These are phyloP conservation scores for Mustela nigripes DNA, from an alignment of 2,113 vertebrate species.

Conservation along the genomic window DNA sequence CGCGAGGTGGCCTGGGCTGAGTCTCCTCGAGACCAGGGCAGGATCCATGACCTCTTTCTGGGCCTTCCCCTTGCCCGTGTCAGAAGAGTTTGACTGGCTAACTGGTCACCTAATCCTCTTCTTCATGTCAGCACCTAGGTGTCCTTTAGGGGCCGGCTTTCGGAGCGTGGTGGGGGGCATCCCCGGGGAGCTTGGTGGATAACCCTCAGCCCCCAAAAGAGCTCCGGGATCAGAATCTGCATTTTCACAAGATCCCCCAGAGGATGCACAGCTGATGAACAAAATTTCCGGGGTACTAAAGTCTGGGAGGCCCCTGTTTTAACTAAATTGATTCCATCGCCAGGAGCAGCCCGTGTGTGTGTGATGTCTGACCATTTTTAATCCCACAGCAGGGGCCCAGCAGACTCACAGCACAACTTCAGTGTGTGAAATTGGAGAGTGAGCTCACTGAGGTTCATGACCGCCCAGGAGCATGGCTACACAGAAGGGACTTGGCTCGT, in stretches of 20 bases:
- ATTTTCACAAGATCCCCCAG: not conserved
- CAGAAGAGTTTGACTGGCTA: not conserved
- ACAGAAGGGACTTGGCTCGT: not conserved
- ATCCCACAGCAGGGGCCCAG: not conserved
- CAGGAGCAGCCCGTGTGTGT: not conserved
- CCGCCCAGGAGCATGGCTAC: not conserved
- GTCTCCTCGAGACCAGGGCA: not conserved
- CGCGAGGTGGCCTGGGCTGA: accelerated
- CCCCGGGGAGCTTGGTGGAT: not conserved
- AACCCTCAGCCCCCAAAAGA: not conserved
- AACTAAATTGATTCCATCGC: not conserved
- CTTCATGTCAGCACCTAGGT: not conserved
- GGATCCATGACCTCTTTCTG: not conserved
- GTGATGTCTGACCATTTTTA: not conserved
- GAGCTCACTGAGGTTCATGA: not conserved
- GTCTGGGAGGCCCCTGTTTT: not conserved
- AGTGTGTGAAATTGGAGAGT: not conserved
- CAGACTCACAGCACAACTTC: not conserved
- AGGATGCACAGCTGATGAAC: not conserved
- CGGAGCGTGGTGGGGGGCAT: not conserved
- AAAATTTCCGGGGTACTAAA: not conserved
- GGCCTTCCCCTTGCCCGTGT: not conserved
- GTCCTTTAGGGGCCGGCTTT: not conserved
- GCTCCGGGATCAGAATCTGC: not conserved
- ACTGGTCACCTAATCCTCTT: not conserved